Percentiles rank a stretch among this genome's conserved stretches.
Evolutionary conservation across 2,113 vertebrate species (phyloP).

Genomic region (Terrapene triunguis): DNA sequence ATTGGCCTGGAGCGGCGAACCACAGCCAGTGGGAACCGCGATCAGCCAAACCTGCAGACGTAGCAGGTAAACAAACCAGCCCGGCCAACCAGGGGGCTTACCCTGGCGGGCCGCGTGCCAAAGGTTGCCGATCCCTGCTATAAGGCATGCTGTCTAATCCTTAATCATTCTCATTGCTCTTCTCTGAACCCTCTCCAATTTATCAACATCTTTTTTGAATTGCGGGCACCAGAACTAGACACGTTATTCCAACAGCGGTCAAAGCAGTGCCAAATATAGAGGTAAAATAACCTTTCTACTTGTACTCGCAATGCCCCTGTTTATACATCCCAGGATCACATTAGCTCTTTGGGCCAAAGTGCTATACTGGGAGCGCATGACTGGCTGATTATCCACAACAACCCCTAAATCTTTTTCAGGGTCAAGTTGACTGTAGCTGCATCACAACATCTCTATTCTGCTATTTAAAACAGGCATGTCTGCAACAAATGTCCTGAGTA

Average conservation of each 20-base stretch:
- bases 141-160: not conserved
- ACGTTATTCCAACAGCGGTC: not conserved
- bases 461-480: not conserved
- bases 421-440: not conserved
- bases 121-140: not conserved
- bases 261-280: not conserved
- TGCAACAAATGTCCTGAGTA: not conserved
- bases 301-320: not conserved
- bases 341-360: not conserved
- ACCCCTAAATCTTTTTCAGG: not conserved
- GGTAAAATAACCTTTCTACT: not conserved
- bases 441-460: not conserved
- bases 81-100: no score
- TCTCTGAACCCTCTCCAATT: not conserved
- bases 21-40: no score
- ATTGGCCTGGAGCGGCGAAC: no score
- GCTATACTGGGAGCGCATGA: not conserved
- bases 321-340: not conserved
- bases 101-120: no score
- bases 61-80: no score
- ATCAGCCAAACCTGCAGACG: no score
- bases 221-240: not conserved
- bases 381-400: not conserved
- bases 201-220: not conserved
- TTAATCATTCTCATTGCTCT: not conserved